phyloP scores from a whole-genome alignment of 1,140 invertebrate species.

The Mercenaria mercenaria region DNA sequence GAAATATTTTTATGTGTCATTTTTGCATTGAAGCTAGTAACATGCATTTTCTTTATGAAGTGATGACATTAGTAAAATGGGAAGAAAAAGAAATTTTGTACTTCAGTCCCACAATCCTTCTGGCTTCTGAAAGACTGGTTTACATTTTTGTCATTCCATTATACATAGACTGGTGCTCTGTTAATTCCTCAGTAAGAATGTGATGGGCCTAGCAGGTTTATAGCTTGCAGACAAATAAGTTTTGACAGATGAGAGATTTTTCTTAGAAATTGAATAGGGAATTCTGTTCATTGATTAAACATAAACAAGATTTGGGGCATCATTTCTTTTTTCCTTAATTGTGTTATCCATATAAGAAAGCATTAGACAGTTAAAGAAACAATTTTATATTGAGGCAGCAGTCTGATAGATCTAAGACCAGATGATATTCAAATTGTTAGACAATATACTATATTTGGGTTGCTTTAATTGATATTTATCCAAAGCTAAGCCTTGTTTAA shows the following conservation, averaged over 20 bases:
- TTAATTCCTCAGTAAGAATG: conserved; percentile 3
- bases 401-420: no score
- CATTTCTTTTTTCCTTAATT: not conserved
- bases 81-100: not conserved
- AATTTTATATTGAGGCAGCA: no score
- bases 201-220: conserved; percentile 16
- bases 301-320: conserved; percentile 41
- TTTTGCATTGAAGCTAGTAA: not conserved
- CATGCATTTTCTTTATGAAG: not conserved
- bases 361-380: not conserved
- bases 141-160: conserved; percentile 37
- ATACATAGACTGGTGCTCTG: not conserved
- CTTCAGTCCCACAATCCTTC: not conserved
- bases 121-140: conserved; percentile 3
- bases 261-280: conserved; percentile 17
- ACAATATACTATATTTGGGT: no score
- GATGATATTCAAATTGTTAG: no score
- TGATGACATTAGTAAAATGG: not conserved
- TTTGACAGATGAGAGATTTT: conserved; percentile 43
- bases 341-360: not conserved
- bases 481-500: no score
- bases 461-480: no score
- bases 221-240: not conserved
- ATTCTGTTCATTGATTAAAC: conserved; percentile 20
- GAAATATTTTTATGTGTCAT: not conserved